Percentiles rank a stretch among this genome's conserved stretches.
These are phyloP conservation scores for Hydropsyche betteni DNA, from an alignment of 2,888 invertebrate genomes.

Conservation along the genomic window DNA sequence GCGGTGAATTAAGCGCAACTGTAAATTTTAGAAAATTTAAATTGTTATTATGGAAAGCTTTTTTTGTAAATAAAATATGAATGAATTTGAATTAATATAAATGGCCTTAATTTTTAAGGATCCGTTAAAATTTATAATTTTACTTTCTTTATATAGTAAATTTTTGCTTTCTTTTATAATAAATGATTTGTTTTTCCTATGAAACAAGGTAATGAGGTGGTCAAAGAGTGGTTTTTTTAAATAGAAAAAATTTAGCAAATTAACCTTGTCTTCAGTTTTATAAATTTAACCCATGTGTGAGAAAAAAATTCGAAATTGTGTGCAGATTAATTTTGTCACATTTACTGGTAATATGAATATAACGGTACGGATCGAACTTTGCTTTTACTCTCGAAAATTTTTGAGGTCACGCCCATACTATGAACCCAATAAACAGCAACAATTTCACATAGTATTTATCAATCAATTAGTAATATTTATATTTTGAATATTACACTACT, in stretches of 20 bases:
- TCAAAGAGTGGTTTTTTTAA: conserved; percentile 1
- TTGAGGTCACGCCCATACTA: conserved; percentile 33
- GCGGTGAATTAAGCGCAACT: too few relatives aligned
- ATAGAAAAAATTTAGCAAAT: neutral
- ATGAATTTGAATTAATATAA: neutral
- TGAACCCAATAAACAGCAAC: neutral
- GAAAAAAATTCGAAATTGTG: neutral
- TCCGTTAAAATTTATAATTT: too few relatives aligned
- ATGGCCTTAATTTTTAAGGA: too few relatives aligned
- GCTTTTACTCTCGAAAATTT: conserved; percentile 39
- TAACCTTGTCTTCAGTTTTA: neutral
- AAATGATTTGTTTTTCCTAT: neutral
- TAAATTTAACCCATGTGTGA: too few relatives aligned
- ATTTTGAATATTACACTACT: too few relatives aligned
- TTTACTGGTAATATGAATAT: neutral
- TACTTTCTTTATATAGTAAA: too few relatives aligned
- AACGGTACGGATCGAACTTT: conserved; percentile 41
- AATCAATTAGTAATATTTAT: too few relatives aligned
- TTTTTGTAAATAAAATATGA: neutral
- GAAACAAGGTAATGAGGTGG: neutral
- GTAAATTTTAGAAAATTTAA: too few relatives aligned
- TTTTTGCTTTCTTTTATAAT: too few relatives aligned
- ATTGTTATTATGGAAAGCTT: too few relatives aligned
- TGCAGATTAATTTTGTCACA: conserved; percentile 30
- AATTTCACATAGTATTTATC: too few relatives aligned